A percentile compares a stretch with the other conserved stretches of the same genome.
Evolutionary conservation across 2,797 vertebrate genomes (phyloP).

Genomic region (Poecilia gillii): DNA sequence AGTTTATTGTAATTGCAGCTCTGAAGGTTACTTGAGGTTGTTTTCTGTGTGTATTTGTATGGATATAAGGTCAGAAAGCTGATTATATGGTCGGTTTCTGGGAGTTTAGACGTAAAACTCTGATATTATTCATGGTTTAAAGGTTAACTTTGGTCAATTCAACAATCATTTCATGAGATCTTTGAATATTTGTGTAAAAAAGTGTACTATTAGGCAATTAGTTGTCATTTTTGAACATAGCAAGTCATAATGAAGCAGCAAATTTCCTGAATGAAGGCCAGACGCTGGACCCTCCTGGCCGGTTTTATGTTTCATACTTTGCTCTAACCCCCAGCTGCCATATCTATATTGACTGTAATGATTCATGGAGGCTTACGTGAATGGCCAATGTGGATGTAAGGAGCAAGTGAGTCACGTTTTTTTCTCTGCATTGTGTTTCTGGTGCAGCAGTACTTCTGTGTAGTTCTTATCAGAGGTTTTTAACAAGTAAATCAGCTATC

Average conservation of each 20-base stretch:
- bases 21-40: not conserved
- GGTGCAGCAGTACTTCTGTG: conserved; percentile 9
- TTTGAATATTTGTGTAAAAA: not conserved
- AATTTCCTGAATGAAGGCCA: too few relatives aligned
- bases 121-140: not conserved
- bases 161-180: not conserved
- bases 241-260: not conserved
- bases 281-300: not conserved
- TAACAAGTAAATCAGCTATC: conserved; percentile 46
- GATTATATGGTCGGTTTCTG: not conserved
- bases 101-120: not conserved
- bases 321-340: not conserved
- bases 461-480: conserved; percentile 45
- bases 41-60: not conserved
- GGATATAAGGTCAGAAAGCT: not conserved
- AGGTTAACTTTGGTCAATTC: not conserved
- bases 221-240: not conserved
- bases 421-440: not conserved
- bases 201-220: not conserved
- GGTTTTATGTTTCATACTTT: not conserved
- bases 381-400: not conserved
- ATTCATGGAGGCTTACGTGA: conserved; percentile 3
- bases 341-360: not conserved
- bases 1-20: not conserved
- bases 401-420: conserved; percentile 8